Conservation (phyloP, 2,888 invertebrate genomes). For the Polymixis lichenea region DNA sequence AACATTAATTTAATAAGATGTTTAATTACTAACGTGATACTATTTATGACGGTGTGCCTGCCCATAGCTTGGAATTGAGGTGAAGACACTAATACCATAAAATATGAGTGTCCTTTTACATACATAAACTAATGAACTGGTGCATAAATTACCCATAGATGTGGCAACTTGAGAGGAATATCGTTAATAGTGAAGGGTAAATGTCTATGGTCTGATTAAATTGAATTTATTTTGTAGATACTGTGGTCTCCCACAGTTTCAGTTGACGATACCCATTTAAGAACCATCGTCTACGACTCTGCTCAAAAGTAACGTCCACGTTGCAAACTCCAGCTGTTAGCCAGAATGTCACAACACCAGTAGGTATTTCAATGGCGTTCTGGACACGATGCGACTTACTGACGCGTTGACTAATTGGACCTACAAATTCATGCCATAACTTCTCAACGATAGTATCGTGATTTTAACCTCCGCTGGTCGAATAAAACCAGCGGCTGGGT, state of each 20-base stretch:
- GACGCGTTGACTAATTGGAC: not conserved
- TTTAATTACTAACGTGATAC: conserved; percentile 31
- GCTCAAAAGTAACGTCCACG: not conserved
- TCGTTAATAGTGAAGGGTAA: conserved; percentile 33
- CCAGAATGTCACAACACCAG: not conserved
- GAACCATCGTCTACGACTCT: not conserved
- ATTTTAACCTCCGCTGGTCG: too few species aligned
- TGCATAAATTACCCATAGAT: conserved; percentile 38
- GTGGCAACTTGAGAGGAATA: conserved; percentile 45
- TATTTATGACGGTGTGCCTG: conserved; percentile 17
- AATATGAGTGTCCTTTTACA: conserved; percentile 53
- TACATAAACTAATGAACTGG: conserved; percentile 45
- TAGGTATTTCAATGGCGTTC: not conserved
- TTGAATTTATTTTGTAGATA: conserved; percentile 32
- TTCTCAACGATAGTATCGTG: not conserved
- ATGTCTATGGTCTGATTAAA: conserved; percentile 27
- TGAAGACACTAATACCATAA: conserved; percentile 41
- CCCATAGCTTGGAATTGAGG: conserved; percentile 25
- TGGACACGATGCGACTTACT: not conserved
- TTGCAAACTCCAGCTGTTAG: not conserved
- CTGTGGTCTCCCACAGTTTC: not conserved
- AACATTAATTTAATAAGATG: conserved; percentile 27
- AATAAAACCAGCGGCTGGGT: not conserved
- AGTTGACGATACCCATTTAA: not conserved
- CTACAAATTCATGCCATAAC: not conserved